These are phyloP conservation scores for Sylvilagus floridanus DNA, from an alignment of 2,797 vertebrate genomes.

Conservation along the genomic window DNA sequence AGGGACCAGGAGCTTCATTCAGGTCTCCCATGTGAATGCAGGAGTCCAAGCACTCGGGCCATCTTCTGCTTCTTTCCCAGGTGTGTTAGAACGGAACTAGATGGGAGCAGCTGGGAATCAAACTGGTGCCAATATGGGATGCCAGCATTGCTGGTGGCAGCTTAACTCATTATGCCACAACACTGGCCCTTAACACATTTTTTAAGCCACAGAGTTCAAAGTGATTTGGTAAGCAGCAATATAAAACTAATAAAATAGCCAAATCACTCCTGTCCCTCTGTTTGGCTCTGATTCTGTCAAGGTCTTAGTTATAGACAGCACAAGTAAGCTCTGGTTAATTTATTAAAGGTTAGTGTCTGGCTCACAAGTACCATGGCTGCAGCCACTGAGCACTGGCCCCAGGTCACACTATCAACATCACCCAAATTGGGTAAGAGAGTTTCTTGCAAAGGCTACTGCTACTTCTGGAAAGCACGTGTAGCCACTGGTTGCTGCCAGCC, in stretches of 20 bases:
- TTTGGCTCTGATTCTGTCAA: slow-evolving; percentile 20
- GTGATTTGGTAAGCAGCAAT: neutral
- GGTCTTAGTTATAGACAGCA: slow-evolving; percentile 18
- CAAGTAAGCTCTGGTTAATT: neutral
- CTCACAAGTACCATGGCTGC: neutral
- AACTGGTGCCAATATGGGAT: too few species aligned
- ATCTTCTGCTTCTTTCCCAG: too few species aligned
- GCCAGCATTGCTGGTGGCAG: too few species aligned
- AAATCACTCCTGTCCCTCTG: neutral
- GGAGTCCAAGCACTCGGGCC: too few species aligned
- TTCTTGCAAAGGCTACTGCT: neutral
- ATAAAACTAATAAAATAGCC: neutral
- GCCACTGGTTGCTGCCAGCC: neutral
- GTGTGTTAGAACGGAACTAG: too few species aligned
- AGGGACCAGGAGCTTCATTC: too few species aligned
- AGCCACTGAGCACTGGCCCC: neutral
- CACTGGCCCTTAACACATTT: neutral
- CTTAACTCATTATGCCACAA: too few species aligned
- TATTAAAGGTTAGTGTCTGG: neutral
- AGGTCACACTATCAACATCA: neutral
- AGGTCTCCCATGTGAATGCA: too few species aligned
- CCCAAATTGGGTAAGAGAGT: neutral
- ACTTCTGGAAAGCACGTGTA: slow-evolving; percentile 17
- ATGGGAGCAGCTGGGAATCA: too few species aligned
- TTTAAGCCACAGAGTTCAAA: slow-evolving; percentile 8